A percentile compares a stretch with the other conserved stretches of the same genome.
phyloP scores from a whole-genome alignment of 2,797 vertebrate species.

The Protosalanx chinensis region DNA sequence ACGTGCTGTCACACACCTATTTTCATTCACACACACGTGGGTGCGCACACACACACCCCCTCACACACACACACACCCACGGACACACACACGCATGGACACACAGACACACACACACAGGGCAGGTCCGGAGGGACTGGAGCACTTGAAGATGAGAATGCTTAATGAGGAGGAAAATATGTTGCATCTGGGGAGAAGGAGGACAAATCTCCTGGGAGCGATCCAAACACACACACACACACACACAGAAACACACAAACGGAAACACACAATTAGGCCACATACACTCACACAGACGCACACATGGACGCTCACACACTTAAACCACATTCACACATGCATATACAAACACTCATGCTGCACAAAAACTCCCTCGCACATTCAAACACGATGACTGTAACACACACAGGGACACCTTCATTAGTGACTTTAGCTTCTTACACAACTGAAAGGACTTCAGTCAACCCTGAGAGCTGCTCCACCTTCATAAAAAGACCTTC shows the following conservation, averaged over 20 bases:
- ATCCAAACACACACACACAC: constrained; percentile 66
- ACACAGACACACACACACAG: constrained; percentile 36
- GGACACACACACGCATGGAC: constrained; percentile 8
- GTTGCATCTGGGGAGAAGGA: constrained; percentile 56
- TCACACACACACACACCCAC: constrained; percentile 21
- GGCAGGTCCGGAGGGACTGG: constrained; percentile 67
- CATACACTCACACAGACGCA: constrained; percentile 1
- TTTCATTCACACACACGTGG: too few relatives aligned
- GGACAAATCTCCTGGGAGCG: constrained; percentile 53
- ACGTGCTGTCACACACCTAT: constrained; percentile 4
- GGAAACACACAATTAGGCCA: neutral
- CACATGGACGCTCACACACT: neutral
- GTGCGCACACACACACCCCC: neutral
- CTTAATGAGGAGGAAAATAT: constrained; percentile 73
- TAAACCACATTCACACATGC: neutral
- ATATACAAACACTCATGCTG: neutral
- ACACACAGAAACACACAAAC: constrained; percentile 3
- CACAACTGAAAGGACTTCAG: too few relatives aligned
- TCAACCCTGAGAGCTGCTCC: too few relatives aligned
- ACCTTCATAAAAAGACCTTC: too few relatives aligned
- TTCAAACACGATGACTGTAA: neutral
- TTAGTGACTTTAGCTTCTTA: too few relatives aligned
- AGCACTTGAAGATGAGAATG: constrained; percentile 69
- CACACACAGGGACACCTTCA: constrained; percentile 28
- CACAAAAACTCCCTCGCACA: neutral